Base-by-base conservation (phyloP, 2,797 vertebrate genomes). In the Sciurus vulgaris region DNA sequence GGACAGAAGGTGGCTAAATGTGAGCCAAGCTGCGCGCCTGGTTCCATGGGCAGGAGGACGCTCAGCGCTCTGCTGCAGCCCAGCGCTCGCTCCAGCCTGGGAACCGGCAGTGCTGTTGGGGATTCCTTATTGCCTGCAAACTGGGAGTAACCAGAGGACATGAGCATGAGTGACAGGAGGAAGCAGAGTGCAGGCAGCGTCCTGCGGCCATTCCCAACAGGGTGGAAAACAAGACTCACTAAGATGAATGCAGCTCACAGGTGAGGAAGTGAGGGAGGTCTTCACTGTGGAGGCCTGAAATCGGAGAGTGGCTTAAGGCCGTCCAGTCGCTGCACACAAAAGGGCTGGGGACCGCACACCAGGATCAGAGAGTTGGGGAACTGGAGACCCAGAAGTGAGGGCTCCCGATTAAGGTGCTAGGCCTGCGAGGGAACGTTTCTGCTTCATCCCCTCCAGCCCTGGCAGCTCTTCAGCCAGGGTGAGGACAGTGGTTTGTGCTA, bases 101-200 rank as follows among this genome's bases (percentile, higher is more conserved):
- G 54, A 70, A 28, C 0, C 8, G 35, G 38, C 3, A 0, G 5
- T 11, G 3, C 11, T 33, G 2, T 15, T 8, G 22, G 61, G 24
- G 69, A 44, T 26, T 65, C 51, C 73, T 24, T 30, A 24, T 0
- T 5, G 4, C 63, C 59, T 28, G 18, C 18, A 63, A 22, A 59
- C 61, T 54, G 10, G 76, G 61, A 41, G 33, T 18, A 28, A 33
- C 51, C 3, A 35, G 49, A 67, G 28, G 17, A 10, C 9, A 30
- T 33, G 15, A 89, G 11, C 14, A 1, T 47, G 15, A 2, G 3
- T 5, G 0, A 4, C 2, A 28, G 44, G 4, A 51, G 0, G 4
- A 11, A 24, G 17, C 78, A 54, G 74, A 67, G 26, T 33, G 9
- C 13, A 11, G 2, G 49, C 56, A 15, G 18, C 28, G 56, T 51